A percentile compares a stretch with the other conserved stretches of the same genome.
phyloP scores from a whole-genome alignment of 2,797 vertebrate genomes.

The Hapalemur alaotrensis region DNA sequence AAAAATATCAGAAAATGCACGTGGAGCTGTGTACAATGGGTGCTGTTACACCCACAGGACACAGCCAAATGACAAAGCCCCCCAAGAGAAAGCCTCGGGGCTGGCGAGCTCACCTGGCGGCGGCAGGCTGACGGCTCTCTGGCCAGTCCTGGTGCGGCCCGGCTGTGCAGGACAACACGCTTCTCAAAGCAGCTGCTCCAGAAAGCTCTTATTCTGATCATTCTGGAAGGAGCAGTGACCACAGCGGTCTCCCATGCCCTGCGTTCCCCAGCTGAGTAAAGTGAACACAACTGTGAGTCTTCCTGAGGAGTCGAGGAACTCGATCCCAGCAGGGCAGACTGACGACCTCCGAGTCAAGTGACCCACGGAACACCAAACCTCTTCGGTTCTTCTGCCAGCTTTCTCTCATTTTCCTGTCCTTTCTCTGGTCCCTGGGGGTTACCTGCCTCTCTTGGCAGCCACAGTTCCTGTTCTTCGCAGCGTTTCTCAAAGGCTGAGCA shows the following conservation, averaged over 20 bases:
- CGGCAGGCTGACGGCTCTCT: not conserved
- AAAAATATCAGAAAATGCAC: not conserved
- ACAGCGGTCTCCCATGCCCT: not conserved
- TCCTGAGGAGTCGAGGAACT: not conserved
- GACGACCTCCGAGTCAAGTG: not conserved
- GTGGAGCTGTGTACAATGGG: not conserved
- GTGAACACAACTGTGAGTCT: not conserved
- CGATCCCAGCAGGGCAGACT: not conserved
- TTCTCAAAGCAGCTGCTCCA: not conserved
- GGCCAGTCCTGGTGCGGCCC: not conserved
- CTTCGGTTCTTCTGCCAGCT: not conserved
- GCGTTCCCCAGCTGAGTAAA: not conserved
- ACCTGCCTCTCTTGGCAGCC: not conserved
- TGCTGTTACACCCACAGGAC: not conserved
- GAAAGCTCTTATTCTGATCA: not conserved
- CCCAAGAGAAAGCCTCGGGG: accelerated
- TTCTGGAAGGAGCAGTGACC: not conserved
- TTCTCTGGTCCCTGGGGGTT: not conserved
- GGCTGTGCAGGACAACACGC: not conserved
- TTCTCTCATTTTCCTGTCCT: not conserved
- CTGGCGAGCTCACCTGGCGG: not conserved
- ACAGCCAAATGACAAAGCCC: not conserved
- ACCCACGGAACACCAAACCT: not conserved
- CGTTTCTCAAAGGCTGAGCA: not conserved
- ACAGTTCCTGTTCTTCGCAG: not conserved